Evolutionary conservation across 2,797 vertebrate genomes (phyloP).

Genomic region (Sitta carolinensis): DNA sequence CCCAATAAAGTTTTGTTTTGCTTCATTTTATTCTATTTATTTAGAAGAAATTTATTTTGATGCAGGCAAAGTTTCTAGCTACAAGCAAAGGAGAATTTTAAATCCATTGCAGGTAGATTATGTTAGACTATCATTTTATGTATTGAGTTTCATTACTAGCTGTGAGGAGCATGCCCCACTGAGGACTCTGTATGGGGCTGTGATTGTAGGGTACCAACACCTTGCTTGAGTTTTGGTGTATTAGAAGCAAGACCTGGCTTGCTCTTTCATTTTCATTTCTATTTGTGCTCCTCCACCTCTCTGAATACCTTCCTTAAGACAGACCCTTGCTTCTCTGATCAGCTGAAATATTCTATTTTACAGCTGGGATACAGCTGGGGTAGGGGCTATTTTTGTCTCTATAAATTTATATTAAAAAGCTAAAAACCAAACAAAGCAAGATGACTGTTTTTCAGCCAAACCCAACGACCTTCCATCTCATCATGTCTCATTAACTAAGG

Average conservation of each 20-base stretch:
- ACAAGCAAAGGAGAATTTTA: not conserved
- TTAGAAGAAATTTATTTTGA: not conserved
- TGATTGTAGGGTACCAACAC: accelerated
- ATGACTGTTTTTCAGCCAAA: not conserved
- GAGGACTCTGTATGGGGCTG: not conserved
- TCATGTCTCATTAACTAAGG: not conserved
- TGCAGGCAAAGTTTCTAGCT: not conserved
- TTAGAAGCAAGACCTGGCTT: not conserved
- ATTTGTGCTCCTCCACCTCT: not conserved
- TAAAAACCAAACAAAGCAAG: not conserved
- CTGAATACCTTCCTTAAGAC: not conserved
- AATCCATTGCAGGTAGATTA: not conserved
- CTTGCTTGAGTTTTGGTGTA: not conserved
- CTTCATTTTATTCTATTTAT: not conserved
- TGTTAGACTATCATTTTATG: not conserved
- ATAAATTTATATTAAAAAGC: not conserved
- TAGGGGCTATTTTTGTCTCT: not conserved
- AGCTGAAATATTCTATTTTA: not conserved
- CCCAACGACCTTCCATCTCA: not conserved
- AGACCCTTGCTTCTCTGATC: not conserved
- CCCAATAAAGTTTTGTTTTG: not conserved
- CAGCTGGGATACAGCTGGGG: not conserved
- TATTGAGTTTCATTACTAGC: not conserved
- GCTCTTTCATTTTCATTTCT: not conserved
- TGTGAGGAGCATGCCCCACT: not conserved